A percentile compares a stretch with the other conserved stretches of the same genome.
Conservation (phyloP, 1,140 invertebrate species). For the Yoshiicerus persimilis region DNA sequence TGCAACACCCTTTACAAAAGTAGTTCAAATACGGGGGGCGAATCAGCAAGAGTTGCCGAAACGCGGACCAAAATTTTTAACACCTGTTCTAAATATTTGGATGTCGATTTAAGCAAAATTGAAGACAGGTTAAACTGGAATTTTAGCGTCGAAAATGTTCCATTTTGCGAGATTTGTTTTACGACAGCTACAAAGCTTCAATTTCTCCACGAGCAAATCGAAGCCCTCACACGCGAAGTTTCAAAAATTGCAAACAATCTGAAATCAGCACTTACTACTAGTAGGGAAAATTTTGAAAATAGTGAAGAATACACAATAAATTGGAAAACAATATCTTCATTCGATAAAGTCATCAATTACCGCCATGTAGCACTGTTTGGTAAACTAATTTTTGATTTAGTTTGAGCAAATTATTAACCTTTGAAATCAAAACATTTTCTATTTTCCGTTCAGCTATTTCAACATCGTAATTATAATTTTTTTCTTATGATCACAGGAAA, state of each 20-base stretch:
- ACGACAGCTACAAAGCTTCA: neutral
- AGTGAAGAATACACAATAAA: neutral
- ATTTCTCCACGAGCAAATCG: neutral
- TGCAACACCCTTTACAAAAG: neutral
- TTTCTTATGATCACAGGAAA: neutral
- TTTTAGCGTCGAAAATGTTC: neutral
- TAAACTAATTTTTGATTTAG: neutral
- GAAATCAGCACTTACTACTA: neutral
- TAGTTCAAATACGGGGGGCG: neutral
- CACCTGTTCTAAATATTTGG: neutral
- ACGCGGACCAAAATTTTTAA: neutral
- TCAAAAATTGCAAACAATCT: neutral
- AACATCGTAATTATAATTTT: too few relatives aligned
- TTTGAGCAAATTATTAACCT: too few relatives aligned
- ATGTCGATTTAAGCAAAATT: neutral
- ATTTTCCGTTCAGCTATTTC: too few relatives aligned
- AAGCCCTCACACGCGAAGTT: neutral
- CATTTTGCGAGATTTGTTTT: neutral
- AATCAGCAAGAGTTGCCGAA: neutral
- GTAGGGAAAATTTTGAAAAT: neutral
- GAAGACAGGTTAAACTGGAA: neutral
- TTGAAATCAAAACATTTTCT: too few relatives aligned
- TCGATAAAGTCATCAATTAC: neutral
- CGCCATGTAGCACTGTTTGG: neutral
- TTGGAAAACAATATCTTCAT: neutral